These are phyloP conservation scores for Leptinotarsa peninsularis DNA, from an alignment of 2,888 invertebrate species.

Conservation along the genomic window DNA sequence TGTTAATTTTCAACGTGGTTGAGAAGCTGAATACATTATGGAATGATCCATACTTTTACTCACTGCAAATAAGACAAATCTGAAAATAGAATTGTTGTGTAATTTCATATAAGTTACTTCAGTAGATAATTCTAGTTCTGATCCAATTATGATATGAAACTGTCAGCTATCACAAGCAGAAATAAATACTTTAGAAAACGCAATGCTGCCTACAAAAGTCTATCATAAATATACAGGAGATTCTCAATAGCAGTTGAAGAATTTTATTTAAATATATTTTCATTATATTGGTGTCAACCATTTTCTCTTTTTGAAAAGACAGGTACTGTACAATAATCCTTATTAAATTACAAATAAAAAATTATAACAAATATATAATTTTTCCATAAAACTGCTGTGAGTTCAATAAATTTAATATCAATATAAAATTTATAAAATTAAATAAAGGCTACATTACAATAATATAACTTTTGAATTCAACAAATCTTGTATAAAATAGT, in stretches of 20 bases:
- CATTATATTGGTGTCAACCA: conserved; percentile 49
- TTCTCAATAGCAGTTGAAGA: conserved; percentile 40
- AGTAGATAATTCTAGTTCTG: too few relatives aligned
- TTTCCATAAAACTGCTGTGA: conserved; percentile 40
- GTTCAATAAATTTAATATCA: conserved; percentile 48
- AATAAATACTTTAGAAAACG: conserved; percentile 41
- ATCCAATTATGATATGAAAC: background rate
- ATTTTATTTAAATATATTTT: conserved; percentile 38
- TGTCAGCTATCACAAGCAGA: background rate
- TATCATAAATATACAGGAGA: conserved; percentile 49
- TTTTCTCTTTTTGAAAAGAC: conserved; percentile 45
- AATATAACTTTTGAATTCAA: conserved; percentile 47
- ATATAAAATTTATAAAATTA: conserved; percentile 54
- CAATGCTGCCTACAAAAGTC: conserved; percentile 34
- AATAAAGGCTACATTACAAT: conserved; percentile 51
- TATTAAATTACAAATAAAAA: conserved; percentile 44
- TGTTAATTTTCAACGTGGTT: too few relatives aligned
- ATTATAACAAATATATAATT: conserved; percentile 46
- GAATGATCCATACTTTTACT: too few relatives aligned
- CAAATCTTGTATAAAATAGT: conserved; percentile 22
- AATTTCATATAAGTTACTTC: too few relatives aligned
- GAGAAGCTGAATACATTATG: too few relatives aligned
- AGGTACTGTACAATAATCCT: conserved; percentile 55
- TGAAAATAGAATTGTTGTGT: too few relatives aligned
- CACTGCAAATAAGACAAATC: too few relatives aligned